Base-by-base conservation (phyloP, 2,113 vertebrate species). In the Bungarus multicinctus region DNA sequence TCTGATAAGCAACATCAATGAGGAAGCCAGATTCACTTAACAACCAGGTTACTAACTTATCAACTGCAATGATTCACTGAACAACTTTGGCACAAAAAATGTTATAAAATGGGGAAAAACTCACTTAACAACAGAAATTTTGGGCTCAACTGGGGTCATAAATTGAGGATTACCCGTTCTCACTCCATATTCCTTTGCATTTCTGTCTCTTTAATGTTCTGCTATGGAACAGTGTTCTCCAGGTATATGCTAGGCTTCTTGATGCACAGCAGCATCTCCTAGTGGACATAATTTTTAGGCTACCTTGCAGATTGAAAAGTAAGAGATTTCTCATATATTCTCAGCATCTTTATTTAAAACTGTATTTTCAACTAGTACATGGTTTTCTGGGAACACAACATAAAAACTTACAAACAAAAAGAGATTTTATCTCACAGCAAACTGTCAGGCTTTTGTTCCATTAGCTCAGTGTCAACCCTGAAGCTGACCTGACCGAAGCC, bases 241-340 rank as follows among this genome's bases (percentile, higher is more conserved):
- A 47, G 4, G 45, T 39, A 1, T 3, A 1, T 27, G 22, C 55
- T 4, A 4, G 1, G 0, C 0, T 93, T 1, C 96, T 97, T 91
- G 0, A 14, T 3, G 52, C 94, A 9, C 95, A 93, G 94, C 95
- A 97, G 97, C 96, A 94, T 54, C 97, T 91, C 94, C 97, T 97
- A 95, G 97, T 93, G 98, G 97, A 89, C 30, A 0, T 43, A 10
- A 81, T 39, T 43, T 85, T 2, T 27, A 4, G 69, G 14, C 20
- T 91, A 64, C 53, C 89, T 91, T 0, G 2, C 0, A 45, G 93
- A 92, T 22, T 0, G 23, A 54, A 30, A 5, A 85, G 0, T 0
- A 0, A 22, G 1, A 0, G 3, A 6, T 64, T 16, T 45, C 34
- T 25, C 25, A 7, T 12, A 10, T 23, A 47, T 57, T 89, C 45